phyloP scores from a whole-genome alignment of 2,888 invertebrate genomes.

The Rhagium mordax region DNA sequence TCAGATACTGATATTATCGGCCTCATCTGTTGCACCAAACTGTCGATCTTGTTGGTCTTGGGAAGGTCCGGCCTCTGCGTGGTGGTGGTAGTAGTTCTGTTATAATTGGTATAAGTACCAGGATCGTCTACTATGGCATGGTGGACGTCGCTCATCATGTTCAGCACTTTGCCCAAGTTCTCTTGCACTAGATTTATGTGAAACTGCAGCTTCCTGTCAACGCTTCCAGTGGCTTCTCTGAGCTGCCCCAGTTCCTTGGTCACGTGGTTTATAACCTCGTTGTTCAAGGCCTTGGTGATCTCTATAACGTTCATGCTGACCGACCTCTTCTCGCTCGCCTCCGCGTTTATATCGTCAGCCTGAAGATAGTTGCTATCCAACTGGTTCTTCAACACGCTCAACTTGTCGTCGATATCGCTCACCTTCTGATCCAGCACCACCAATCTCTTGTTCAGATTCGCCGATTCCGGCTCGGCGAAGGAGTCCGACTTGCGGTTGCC shows the following conservation, averaged over 20 bases:
- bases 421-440: constrained; percentile 87
- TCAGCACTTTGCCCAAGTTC: constrained; percentile 84
- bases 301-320: constrained; percentile 87
- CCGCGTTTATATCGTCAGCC: constrained; percentile 86
- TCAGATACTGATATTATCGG: constrained; percentile 90
- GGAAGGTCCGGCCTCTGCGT: constrained; percentile 72
- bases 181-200: constrained; percentile 89
- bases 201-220: constrained; percentile 87
- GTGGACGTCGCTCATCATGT: constrained; percentile 87
- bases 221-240: constrained; percentile 83
- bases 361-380: constrained; percentile 87
- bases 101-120: constrained; percentile 63
- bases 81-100: constrained; percentile 74
- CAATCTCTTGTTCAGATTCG: constrained; percentile 77
- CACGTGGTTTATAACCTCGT: constrained; percentile 85
- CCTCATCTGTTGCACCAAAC: constrained; percentile 85
- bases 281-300: constrained; percentile 87
- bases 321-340: constrained; percentile 90
- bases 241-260: constrained; percentile 86
- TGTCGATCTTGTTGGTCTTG: constrained; percentile 84
- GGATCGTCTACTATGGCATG: constrained; percentile 87
- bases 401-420: constrained; percentile 85
- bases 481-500: constrained; percentile 52
- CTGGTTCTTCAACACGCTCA: constrained; percentile 85
- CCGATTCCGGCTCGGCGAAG: constrained; percentile 63